Evolutionary conservation across 2,888 invertebrate genomes (phyloP), one percentile per base, ranked within the genome.

Genomic region (Leptopterna dolabrata): DNA sequence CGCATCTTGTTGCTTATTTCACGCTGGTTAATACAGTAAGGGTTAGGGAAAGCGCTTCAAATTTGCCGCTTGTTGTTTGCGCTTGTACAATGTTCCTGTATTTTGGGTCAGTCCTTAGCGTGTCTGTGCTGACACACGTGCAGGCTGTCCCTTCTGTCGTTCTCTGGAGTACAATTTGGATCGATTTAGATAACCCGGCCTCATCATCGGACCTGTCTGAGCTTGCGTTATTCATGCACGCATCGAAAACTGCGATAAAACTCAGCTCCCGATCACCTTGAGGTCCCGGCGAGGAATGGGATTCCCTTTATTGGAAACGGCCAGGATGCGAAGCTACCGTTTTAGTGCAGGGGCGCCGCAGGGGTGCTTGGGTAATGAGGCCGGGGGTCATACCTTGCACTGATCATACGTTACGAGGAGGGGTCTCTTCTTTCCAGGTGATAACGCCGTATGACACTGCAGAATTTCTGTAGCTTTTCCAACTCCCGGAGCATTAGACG

Each of bases 381-480:
- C 63, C 63, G 63, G 63, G 63, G 63, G 63, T 63, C 63, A 63
- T 63, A 63, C 63, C 63, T 51, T 63, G 63, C 63, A 63, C 24
- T 63, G 63, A 63, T 63, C 63, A 63, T 63, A 63, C 63, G 63
- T 63, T 63, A 63, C 63, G 63, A 63, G 63, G 63, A 63, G 63
- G 63, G 63, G 51, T 51, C 51, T 51, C 51, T 51, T 51, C 14
- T 51, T 51, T 63, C 63, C 63, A 73, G 73, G 73, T 73, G 73
- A 73, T 73, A 73, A 73, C 73, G 36, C 73, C 73, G 73, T 73
- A 73, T 73, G 73, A 73, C 73, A 73, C n/a, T 14, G 73, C 73
- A 73, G 63, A 63, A 47, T 19, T 63, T 63, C 19, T 29, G 27
- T 14, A 29, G 16, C 14, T 16, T 73, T 41, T 73, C 29, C 73